phyloP scores from a whole-genome alignment of 2,888 invertebrate species.

The Eueremaeus valkanovi region DNA sequence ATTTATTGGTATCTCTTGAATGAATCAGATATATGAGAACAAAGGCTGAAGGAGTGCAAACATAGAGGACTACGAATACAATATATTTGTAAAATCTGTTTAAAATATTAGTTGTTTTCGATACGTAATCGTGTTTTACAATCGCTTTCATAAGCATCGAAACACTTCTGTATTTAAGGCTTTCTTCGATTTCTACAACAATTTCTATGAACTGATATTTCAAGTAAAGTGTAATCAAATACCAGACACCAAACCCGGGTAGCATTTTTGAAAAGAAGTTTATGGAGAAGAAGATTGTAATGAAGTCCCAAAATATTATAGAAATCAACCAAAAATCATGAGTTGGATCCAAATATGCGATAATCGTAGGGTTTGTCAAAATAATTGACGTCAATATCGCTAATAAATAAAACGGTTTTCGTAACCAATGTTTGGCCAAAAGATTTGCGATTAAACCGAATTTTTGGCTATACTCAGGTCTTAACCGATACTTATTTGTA shows the following conservation, averaged over 20 bases:
- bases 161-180: not conserved
- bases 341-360: not conserved
- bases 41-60: not conserved
- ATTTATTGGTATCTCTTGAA: not conserved
- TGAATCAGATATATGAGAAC: not conserved
- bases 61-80: not conserved
- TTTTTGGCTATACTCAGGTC: not conserved
- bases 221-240: not conserved
- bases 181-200: not conserved
- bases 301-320: not conserved
- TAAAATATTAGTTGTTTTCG: not conserved
- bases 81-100: not conserved
- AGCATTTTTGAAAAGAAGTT: not conserved
- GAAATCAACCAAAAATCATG: not conserved
- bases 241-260: not conserved
- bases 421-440: not conserved
- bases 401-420: not conserved
- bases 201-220: slow-evolving; percentile 2
- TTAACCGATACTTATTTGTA: not conserved
- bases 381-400: not conserved
- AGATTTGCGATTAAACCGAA: not conserved
- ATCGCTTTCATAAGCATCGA: not conserved
- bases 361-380: not conserved
- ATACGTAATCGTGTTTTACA: not conserved
- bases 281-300: not conserved